A percentile compares a stretch with the other conserved stretches of the same genome.
phyloP scores from a whole-genome alignment of 2,113 vertebrate species.

The Ictalurus punctatus region DNA sequence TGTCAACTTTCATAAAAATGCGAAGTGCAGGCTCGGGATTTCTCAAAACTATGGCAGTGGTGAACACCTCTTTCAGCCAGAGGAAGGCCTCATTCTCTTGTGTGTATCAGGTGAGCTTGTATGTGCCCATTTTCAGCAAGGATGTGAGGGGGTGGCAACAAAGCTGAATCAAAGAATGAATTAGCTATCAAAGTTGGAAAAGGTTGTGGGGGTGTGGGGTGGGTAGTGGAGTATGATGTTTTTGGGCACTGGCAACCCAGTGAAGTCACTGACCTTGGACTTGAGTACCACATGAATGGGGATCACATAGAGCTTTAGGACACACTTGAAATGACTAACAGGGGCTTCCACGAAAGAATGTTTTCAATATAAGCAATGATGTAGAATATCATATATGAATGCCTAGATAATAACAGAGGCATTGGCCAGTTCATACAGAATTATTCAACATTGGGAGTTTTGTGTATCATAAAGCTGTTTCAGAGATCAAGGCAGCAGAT shows the following conservation, averaged over 20 bases:
- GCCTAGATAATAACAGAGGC: not conserved
- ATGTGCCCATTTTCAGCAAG: not conserved
- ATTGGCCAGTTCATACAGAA: not conserved
- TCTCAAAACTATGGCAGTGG: not conserved
- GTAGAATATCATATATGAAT: not conserved
- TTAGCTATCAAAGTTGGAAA: not conserved
- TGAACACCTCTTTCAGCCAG: not conserved
- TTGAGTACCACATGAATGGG: not conserved
- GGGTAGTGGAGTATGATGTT: not conserved
- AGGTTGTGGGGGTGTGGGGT: not conserved
- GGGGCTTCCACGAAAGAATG: too few relatives aligned
- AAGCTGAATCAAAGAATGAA: not conserved
- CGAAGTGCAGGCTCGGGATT: not conserved
- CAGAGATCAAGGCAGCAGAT: not conserved
- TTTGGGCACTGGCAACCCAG: not conserved
- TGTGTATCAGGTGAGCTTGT: not conserved
- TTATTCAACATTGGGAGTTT: not conserved
- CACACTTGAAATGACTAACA: not conserved
- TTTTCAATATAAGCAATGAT: not conserved
- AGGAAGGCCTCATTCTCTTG: not conserved
- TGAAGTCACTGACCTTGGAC: not conserved
- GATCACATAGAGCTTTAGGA: not conserved
- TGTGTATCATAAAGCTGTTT: not conserved
- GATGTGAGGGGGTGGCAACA: not conserved
- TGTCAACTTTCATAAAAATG: not conserved